Evolutionary conservation across 2,888 invertebrate genomes (phyloP).

Genomic region (Tanypteryx hageni): DNA sequence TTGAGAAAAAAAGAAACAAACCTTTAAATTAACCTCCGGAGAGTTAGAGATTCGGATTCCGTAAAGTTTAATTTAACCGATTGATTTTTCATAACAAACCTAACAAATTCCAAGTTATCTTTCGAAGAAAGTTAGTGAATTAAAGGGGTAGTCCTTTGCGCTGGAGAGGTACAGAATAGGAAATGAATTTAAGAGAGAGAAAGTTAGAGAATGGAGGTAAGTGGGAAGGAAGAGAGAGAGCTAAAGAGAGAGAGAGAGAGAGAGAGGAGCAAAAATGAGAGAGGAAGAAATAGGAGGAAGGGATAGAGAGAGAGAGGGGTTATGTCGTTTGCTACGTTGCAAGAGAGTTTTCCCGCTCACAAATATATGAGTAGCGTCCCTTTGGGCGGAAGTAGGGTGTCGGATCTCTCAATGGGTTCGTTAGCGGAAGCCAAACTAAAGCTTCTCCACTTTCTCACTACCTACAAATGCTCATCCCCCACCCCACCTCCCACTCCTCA

Average conservation of each 20-base stretch:
- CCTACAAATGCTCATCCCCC: slow-evolving; percentile 52
- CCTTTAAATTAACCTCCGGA: no score
- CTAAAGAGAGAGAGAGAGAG: neutral
- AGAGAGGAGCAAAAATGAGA: neutral
- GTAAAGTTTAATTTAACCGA: no score
- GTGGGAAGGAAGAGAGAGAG: neutral
- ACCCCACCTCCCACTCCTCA: slow-evolving; percentile 51
- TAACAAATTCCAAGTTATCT: no score
- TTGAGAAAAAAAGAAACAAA: no score
- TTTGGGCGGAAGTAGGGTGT: slow-evolving; percentile 2
- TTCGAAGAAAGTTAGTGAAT: no score
- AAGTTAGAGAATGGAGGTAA: neutral
- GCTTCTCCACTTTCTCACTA: slow-evolving; percentile 31
- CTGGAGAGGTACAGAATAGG: no score
- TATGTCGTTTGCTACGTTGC: slow-evolving; percentile 32
- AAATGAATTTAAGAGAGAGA: no score
- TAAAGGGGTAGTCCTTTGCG: no score
- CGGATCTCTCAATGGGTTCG: slow-evolving; percentile 53
- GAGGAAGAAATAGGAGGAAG: neutral
- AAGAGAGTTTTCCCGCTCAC: slow-evolving; percentile 16
- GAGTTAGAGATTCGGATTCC: no score
- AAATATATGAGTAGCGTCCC: slow-evolving; percentile 30
- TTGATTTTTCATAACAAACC: no score
- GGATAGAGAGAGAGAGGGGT: slow-evolving; percentile 20
- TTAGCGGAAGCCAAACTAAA: slow-evolving; percentile 50